Evolutionary conservation across 2,888 invertebrate species (phyloP), one percentile per base, ranked within the genome.

Genomic region (Leptinotarsa tumamoca): DNA sequence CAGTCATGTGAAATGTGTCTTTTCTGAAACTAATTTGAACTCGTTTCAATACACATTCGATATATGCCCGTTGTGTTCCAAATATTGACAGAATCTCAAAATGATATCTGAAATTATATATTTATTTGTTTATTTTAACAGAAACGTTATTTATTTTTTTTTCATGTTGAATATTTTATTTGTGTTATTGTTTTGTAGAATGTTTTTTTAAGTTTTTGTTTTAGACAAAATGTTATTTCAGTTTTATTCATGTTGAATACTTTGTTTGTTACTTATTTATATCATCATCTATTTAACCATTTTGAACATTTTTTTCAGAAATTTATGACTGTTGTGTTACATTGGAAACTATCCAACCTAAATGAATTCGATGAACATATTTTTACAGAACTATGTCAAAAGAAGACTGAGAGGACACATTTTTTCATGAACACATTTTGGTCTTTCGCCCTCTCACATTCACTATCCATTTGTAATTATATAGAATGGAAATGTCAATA

Each of bases 1-100:
- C 33, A 69, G 69, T 69, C 69, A 69, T 43, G 43, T 54, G n/a
- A 56, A 69, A 27, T 69, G 69, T 69, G 69, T 69, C 56, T 56
- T 52, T 68, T 27, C 27, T 17, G 17, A 18, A 68, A 68, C 68
- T 21, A 23, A 23, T 23, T 23, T 23, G 23, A 3, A 23, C 23
- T 23, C 23, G 23, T 23, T 23, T 23, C 23, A 23, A 51, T 68
- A 68, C 68, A 68, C 52, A 68, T 23, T 18, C 17, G 68, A 23
- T 52, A 68, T 68, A 14, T 68, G 68, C 18, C 52, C 68, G 23
- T 68, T 68, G 27, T 68, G 68, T 68, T 51, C 51, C 13, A 21
- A 23, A 68, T 68, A 68, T 52, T 68, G 23, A 68, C 13, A 4
- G 2, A 49, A 23, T 23, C 23, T 23, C 23, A 23, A 23, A 23